phyloP scores from a whole-genome alignment of 2,113 vertebrate species.

The Herpailurus yagouaroundi region DNA sequence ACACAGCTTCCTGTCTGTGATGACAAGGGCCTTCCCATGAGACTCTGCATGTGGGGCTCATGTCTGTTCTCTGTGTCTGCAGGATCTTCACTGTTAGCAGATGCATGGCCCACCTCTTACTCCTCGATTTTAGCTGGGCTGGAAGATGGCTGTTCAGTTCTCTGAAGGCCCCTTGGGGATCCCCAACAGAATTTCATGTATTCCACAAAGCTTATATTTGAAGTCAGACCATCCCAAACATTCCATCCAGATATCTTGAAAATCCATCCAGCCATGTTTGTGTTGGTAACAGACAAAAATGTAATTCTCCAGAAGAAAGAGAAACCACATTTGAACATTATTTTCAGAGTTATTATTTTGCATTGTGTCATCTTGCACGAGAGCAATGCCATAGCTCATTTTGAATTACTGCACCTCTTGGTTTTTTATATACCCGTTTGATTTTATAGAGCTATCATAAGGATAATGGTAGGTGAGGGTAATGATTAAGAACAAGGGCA shows the following conservation, averaged over 20 bases:
- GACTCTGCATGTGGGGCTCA: not conserved
- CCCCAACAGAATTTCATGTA: not conserved
- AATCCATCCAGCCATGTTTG: not conserved
- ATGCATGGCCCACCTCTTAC: not conserved
- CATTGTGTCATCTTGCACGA: not conserved
- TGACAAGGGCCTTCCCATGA: not conserved
- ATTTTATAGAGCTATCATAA: not conserved
- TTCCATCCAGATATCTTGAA: not conserved
- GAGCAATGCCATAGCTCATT: not conserved
- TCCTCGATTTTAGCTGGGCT: not conserved
- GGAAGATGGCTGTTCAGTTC: not conserved
- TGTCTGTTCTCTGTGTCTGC: not conserved
- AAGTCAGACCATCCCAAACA: not conserved
- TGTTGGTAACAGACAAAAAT: not conserved
- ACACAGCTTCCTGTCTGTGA: not conserved
- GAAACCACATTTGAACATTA: conserved; percentile 23
- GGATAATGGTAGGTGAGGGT: not conserved
- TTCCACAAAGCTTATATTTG: not conserved
- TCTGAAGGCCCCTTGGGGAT: not conserved
- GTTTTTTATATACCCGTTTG: not conserved
- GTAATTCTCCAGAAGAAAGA: conserved; percentile 7
- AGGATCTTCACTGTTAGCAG: not conserved
- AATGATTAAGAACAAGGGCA: not conserved
- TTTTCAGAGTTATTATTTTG: not conserved
- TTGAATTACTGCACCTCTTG: not conserved